phyloP scores from a whole-genome alignment of 2,113 vertebrate genomes.

The Aptenodytes patagonicus region DNA sequence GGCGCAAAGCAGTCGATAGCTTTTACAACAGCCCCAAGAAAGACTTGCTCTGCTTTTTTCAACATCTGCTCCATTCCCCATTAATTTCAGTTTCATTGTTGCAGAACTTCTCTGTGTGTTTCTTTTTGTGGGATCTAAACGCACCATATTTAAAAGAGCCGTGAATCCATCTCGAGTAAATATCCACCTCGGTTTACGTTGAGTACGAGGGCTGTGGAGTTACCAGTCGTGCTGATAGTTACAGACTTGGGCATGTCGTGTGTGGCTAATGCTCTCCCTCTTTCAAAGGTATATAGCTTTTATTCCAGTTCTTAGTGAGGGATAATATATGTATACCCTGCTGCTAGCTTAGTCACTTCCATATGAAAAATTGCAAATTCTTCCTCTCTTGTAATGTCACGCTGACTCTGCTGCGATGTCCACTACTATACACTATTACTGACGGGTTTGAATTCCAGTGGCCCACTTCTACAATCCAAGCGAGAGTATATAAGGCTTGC shows the following conservation, averaged over 20 bases:
- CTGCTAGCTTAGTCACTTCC: neutral
- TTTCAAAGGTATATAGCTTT: neutral
- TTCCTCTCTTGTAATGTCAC: neutral
- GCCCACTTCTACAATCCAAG: neutral
- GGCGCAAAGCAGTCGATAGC: conserved; percentile 58
- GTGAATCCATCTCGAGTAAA: neutral
- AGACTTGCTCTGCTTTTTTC: conserved; percentile 27
- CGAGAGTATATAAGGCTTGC: neutral
- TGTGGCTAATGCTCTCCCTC: neutral
- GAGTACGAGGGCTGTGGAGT: neutral
- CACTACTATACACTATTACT: neutral
- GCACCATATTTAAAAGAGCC: neutral
- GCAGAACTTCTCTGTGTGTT: conserved; percentile 7
- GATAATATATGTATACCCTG: neutral
- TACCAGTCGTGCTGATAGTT: neutral
- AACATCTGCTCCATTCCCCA: conserved; percentile 38
- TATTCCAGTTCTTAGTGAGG: neutral
- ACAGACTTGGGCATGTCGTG: neutral
- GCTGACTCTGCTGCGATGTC: neutral
- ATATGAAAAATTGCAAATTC: neutral
- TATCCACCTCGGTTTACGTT: neutral
- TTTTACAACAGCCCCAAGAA: conserved; percentile 41
- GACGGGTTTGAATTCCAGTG: neutral
- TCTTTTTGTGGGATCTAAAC: neutral
- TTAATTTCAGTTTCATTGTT: conserved; percentile 58